Evolutionary conservation across 1,140 invertebrate species (phyloP).

Genomic region (Brachionus rubens): DNA sequence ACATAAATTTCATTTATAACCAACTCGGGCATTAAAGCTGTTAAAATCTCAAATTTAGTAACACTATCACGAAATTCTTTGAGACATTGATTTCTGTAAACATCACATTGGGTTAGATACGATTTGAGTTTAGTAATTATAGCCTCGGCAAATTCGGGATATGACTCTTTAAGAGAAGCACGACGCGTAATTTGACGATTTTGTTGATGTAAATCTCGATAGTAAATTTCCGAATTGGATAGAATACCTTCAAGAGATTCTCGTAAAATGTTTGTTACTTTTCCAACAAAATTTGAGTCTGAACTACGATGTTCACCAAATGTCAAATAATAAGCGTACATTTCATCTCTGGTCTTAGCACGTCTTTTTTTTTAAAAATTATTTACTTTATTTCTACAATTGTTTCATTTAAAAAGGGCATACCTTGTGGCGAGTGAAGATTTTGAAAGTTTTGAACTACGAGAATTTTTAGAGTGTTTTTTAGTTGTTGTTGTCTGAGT

Average conservation of each 20-base stretch:
- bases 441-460: conserved; percentile 27
- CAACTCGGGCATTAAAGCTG: conserved; percentile 2
- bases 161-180: conserved; percentile 57
- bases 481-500: conserved; percentile 16
- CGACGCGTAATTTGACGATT: conserved; percentile 55
- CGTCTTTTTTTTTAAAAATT: no score
- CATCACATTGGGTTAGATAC: conserved; percentile 56
- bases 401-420: no score
- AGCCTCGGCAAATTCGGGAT: conserved; percentile 56
- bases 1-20: conserved; percentile 21
- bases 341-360: conserved; percentile 46
- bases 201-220: conserved; percentile 56
- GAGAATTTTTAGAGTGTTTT: conserved; percentile 12
- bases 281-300: conserved; percentile 50
- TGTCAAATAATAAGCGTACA: conserved; percentile 40
- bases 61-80: conserved; percentile 51
- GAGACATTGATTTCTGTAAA: conserved; percentile 59
- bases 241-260: conserved; percentile 56
- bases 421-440: neutral
- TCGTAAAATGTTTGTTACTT: conserved; percentile 51
- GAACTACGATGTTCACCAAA: conserved; percentile 42
- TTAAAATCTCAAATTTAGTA: conserved; percentile 17
- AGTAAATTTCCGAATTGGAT: conserved; percentile 52
- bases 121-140: conserved; percentile 56
- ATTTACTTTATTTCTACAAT: no score